Percentiles rank a stretch among this genome's conserved stretches.
Conservation (phyloP, 2,113 vertebrate genomes). For the Cynocephalus volans region DNA sequence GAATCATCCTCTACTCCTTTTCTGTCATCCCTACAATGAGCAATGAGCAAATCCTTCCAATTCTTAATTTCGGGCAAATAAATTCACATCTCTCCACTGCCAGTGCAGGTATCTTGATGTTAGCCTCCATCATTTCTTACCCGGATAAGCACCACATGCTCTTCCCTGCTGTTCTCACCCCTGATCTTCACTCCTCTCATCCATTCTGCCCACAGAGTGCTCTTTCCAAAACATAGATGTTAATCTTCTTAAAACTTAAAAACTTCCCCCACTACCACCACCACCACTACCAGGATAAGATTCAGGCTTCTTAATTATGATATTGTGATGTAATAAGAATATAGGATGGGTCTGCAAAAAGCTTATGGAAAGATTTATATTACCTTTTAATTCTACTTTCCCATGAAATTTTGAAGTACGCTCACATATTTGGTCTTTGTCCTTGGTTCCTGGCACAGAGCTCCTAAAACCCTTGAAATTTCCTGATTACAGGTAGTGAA, state of each 20-base stretch:
- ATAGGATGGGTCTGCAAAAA: too few relatives aligned
- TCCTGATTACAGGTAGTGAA: background rate
- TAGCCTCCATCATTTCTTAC: background rate
- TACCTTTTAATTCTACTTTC: too few relatives aligned
- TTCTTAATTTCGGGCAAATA: background rate
- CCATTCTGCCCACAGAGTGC: background rate
- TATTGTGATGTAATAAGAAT: background rate
- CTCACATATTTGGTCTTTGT: background rate
- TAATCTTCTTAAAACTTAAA: background rate
- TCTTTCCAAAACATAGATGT: background rate
- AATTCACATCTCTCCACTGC: background rate
- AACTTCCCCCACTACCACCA: background rate
- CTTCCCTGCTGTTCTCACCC: background rate
- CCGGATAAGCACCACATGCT: background rate
- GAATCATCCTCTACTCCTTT: background rate
- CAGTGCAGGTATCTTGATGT: background rate
- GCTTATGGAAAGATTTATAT: too few relatives aligned
- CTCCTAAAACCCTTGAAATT: constrained; percentile 14
- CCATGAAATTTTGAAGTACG: too few relatives aligned
- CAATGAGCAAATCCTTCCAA: background rate
- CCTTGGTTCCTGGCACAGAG: background rate
- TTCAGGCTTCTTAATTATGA: background rate
- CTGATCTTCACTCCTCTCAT: background rate
- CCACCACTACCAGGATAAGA: background rate
- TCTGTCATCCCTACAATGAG: background rate